A percentile compares a stretch with the other conserved stretches of the same genome.
Evolutionary conservation across 2,797 vertebrate species (phyloP).

Genomic region (Mallotus villosus): DNA sequence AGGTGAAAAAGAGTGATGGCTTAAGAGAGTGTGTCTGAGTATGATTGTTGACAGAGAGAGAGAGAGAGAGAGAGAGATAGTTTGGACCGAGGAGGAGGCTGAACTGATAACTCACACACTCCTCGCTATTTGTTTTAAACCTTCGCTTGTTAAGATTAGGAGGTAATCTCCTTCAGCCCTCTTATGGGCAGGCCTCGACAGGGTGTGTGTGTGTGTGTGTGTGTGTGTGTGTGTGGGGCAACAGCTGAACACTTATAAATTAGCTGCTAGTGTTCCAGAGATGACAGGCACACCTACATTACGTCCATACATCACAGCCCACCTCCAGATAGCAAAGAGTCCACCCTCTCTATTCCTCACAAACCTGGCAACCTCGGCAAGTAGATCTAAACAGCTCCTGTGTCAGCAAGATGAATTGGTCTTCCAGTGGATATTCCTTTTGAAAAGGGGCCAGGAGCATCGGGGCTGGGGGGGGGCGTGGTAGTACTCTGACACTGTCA

Average conservation of each 20-base stretch:
- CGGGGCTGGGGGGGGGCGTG: not conserved
- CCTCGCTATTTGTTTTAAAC: constrained; percentile 11
- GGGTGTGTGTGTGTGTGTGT: not conserved
- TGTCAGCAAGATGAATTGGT: constrained; percentile 3
- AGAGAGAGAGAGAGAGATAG: not conserved
- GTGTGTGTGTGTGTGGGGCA: not conserved
- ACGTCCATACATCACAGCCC: constrained; percentile 20
- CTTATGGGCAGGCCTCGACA: not conserved
- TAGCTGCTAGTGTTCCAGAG: constrained; percentile 20
- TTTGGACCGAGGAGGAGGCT: not conserved
- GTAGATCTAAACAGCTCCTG: constrained; percentile 9
- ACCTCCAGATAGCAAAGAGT: constrained; percentile 14
- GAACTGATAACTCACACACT: constrained; percentile 11
- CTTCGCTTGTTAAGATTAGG: constrained; percentile 12
- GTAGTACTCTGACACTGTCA: not conserved
- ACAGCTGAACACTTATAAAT: constrained; percentile 10
- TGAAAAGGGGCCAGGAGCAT: not conserved
- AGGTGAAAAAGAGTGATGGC: not conserved
- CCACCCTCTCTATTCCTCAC: constrained; percentile 12
- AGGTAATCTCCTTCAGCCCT: constrained; percentile 2
- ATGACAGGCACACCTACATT: constrained; percentile 29
- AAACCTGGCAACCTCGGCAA: constrained; percentile 6
- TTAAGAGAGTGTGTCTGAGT: not conserved
- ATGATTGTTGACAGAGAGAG: not conserved
- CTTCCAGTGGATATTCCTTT: not conserved